Evolutionary conservation across 2,113 vertebrate genomes (phyloP).

Genomic region (Otis tarda): DNA sequence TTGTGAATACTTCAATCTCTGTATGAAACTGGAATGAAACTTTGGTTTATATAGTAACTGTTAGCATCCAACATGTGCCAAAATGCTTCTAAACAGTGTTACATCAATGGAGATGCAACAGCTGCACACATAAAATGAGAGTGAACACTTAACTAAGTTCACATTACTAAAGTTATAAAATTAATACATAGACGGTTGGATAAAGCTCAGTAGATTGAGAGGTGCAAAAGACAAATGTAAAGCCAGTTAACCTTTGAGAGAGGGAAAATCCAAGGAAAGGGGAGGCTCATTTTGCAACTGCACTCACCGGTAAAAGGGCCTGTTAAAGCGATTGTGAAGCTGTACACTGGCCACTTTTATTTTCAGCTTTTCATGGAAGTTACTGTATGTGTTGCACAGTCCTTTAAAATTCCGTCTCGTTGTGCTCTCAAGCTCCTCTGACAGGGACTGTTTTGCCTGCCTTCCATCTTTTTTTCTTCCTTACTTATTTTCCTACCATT

Average conservation of each 20-base stretch:
- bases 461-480: background rate
- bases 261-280: background rate
- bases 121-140: background rate
- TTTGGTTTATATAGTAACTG: background rate
- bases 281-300: background rate
- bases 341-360: background rate
- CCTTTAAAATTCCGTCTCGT: background rate
- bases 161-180: background rate
- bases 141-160: background rate
- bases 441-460: background rate
- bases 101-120: background rate
- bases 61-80: background rate
- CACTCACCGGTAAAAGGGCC: background rate
- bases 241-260: background rate
- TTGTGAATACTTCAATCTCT: background rate
- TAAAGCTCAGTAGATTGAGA: background rate
- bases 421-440: background rate
- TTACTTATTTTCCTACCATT: background rate
- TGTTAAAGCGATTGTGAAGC: background rate
- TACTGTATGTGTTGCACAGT: background rate
- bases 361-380: background rate
- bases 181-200: background rate
- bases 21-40: background rate
- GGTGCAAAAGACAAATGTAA: background rate
- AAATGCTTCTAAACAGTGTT: background rate